Percentiles rank a stretch among this genome's conserved stretches.
These are phyloP conservation scores for Pristionchus exspectatus DNA, from an alignment of 2,888 invertebrate species.

Conservation along the genomic window DNA sequence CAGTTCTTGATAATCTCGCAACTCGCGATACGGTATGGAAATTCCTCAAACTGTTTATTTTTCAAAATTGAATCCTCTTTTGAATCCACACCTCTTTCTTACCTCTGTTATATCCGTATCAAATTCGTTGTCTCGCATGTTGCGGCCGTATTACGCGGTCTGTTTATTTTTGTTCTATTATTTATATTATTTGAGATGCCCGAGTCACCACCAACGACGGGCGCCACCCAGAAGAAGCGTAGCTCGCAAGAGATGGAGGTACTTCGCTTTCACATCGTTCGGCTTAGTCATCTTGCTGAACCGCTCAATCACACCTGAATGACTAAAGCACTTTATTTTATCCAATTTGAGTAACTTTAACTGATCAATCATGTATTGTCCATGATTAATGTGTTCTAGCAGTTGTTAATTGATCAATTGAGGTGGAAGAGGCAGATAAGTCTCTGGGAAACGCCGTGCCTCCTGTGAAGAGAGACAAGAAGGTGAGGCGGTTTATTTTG, in stretches of 20 bases:
- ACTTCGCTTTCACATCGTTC: background rate
- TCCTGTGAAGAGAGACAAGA: background rate
- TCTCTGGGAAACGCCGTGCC: background rate
- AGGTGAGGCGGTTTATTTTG: background rate
- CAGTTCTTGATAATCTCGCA: background rate
- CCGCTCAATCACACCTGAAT: background rate
- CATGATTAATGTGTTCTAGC: background rate
- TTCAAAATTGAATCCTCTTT: background rate
- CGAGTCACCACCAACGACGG: background rate
- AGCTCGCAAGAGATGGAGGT: constrained; percentile 26
- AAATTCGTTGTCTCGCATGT: too few species aligned
- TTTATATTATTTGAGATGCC: constrained; percentile 24
- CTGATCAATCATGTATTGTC: background rate
- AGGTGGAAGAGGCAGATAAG: background rate
- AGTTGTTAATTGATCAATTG: background rate
- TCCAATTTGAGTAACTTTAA: background rate
- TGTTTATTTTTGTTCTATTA: too few species aligned
- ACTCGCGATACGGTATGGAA: background rate
- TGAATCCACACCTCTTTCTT: too few species aligned
- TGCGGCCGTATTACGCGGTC: background rate
- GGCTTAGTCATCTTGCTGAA: too few species aligned
- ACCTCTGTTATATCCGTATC: too few species aligned
- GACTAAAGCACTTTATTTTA: background rate
- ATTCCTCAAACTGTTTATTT: background rate
- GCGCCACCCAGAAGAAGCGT: background rate